These are phyloP conservation scores for Montipora cactus DNA, from an alignment of 64 coral and sea anemone genomes.

Conservation along the genomic window DNA sequence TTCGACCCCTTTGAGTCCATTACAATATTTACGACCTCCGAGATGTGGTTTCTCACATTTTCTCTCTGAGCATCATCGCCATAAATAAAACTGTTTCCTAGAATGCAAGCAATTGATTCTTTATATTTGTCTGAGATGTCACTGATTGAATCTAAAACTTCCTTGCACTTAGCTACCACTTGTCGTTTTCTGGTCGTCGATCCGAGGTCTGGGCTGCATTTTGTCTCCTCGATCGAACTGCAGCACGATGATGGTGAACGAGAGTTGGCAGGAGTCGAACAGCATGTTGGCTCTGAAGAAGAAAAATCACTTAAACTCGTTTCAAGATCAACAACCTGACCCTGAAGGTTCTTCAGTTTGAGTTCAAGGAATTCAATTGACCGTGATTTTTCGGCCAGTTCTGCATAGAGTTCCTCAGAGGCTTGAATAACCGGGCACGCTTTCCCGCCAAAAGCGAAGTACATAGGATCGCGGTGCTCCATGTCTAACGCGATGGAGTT, in stretches of 20 bases:
- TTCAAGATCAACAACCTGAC: not conserved
- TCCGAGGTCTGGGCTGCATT: not conserved
- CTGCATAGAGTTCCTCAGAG: not conserved
- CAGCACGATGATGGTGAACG: not conserved
- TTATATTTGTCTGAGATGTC: conserved; percentile 8
- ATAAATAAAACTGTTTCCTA: conserved; percentile 3
- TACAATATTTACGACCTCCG: conserved; percentile 24
- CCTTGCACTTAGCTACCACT: not conserved
- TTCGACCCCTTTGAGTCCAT: conserved; percentile 33
- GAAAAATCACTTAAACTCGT: not conserved
- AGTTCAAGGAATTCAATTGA: conserved; percentile 16
- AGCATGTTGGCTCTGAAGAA: not conserved
- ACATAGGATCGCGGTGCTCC: not conserved
- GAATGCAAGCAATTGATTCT: not conserved
- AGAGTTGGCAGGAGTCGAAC: not conserved
- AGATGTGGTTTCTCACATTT: not conserved
- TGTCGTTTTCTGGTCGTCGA: conserved; percentile 14
- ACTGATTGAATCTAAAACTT: not conserved
- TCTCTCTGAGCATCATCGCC: not conserved
- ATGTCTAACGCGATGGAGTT: conserved; percentile 9
- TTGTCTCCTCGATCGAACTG: conserved; percentile 16
- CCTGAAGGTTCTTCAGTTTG: not conserved
- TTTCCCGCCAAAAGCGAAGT: conserved; percentile 6
- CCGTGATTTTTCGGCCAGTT: not conserved
- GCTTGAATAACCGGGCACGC: not conserved